These are phyloP conservation scores for Lithosia quadra DNA, from an alignment of 2,888 invertebrate genomes.

Conservation along the genomic window DNA sequence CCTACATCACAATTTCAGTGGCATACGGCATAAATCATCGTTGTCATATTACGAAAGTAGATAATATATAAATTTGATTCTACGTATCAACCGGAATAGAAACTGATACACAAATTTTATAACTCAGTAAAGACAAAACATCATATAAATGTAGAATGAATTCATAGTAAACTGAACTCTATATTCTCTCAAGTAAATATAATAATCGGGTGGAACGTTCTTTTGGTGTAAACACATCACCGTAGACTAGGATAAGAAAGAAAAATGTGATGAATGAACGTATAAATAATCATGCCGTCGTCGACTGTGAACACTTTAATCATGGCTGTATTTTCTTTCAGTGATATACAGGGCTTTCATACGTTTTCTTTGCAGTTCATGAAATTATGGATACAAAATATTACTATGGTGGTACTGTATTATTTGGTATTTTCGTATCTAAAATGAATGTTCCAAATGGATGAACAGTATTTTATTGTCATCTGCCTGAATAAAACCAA, in stretches of 20 bases:
- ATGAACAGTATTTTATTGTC: constrained; percentile 39
- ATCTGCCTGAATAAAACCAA: constrained; percentile 38
- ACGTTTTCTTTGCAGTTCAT: constrained; percentile 6
- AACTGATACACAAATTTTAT: constrained; percentile 52
- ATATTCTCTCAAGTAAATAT: constrained; percentile 37
- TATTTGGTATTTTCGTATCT: background rate
- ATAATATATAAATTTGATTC: constrained; percentile 45
- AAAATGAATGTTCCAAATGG: constrained; percentile 13
- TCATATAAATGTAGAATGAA: constrained; percentile 32
- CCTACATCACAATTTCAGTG: background rate
- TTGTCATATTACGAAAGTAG: constrained; percentile 28
- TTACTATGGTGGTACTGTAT: background rate
- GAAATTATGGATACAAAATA: background rate
- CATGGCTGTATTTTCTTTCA: constrained; percentile 56
- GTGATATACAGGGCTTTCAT: constrained; percentile 35
- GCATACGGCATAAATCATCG: constrained; percentile 6
- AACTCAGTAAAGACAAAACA: constrained; percentile 42
- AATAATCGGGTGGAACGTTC: constrained; percentile 45
- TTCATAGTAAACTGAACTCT: constrained; percentile 47
- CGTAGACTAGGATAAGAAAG: constrained; percentile 52
- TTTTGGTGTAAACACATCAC: constrained; percentile 53
- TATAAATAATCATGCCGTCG: constrained; percentile 66
- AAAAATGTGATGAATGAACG: constrained; percentile 72
- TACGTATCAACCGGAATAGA: constrained; percentile 47
- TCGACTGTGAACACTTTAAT: constrained; percentile 66